Conservation (phyloP, 2,797 vertebrate genomes). For the Arvicola amphibius region DNA sequence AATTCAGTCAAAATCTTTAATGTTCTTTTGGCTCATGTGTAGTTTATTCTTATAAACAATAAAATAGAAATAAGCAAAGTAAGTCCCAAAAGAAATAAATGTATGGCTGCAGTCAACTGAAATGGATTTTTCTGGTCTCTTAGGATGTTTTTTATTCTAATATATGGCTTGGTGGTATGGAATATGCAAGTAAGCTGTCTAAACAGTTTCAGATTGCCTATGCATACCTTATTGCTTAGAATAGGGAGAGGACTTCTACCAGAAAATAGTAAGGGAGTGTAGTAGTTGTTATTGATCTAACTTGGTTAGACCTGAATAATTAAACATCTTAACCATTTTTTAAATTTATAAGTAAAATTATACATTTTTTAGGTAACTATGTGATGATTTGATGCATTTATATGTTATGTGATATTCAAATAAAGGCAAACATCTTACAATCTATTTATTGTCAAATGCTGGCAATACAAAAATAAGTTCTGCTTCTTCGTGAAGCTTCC, state of each 20-base stretch:
- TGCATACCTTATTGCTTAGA: background rate
- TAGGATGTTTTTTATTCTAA: background rate
- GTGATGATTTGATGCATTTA: background rate
- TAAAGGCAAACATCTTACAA: background rate
- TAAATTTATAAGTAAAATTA: background rate
- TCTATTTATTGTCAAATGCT: slow-evolving; percentile 21
- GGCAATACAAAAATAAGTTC: background rate
- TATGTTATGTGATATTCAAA: background rate
- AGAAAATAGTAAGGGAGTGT: background rate
- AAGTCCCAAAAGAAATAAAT: slow-evolving; percentile 7
- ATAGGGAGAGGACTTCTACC: background rate
- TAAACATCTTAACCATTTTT: background rate
- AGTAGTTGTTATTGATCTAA: background rate
- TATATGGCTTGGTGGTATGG: background rate
- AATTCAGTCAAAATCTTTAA: background rate
- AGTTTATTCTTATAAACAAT: background rate
- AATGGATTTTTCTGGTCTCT: background rate
- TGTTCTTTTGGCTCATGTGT: background rate
- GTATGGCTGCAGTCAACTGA: background rate
- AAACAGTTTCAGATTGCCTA: background rate
- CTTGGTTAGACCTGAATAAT: background rate
- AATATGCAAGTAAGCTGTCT: background rate
- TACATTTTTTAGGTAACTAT: background rate
- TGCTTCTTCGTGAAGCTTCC: background rate
- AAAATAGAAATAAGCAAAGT: slow-evolving; percentile 11